A percentile compares a stretch with the other conserved stretches of the same genome.
Conservation (phyloP, 2,888 invertebrate genomes). For the Seira ritae region DNA sequence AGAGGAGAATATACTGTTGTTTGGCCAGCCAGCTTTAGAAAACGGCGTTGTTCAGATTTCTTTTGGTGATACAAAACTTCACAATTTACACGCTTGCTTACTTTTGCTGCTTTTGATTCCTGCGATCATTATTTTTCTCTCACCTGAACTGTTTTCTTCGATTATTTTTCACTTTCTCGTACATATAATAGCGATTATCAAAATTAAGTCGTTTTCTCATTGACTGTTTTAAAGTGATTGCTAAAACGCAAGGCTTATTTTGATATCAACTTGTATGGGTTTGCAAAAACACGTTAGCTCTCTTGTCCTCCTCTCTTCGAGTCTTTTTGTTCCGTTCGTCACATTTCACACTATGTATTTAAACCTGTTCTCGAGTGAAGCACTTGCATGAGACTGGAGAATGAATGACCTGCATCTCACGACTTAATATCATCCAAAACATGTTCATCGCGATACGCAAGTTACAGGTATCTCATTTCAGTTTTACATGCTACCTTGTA, state of each 20-base stretch:
- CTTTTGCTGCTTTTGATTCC: background rate
- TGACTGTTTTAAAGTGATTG: no score
- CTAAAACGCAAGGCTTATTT: no score
- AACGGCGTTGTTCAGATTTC: slow-evolving; percentile 4
- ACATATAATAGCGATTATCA: background rate
- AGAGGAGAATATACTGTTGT: background rate
- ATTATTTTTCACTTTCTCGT: background rate
- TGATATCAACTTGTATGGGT: no score
- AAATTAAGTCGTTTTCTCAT: background rate
- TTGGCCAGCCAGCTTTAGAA: background rate
- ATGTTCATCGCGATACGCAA: slow-evolving; percentile 34
- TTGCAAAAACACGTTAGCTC: no score
- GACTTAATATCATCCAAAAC: slow-evolving; percentile 52
- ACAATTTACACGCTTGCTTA: background rate
- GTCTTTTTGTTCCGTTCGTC: slow-evolving; percentile 30
- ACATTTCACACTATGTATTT: slow-evolving; percentile 31
- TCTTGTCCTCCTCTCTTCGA: background rate
- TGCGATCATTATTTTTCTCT: background rate
- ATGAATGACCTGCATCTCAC: slow-evolving; percentile 64
- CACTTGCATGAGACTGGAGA: slow-evolving; percentile 65
- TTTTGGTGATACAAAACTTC: background rate
- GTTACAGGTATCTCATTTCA: slow-evolving; percentile 59
- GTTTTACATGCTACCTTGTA: background rate
- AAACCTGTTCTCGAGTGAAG: slow-evolving; percentile 61
- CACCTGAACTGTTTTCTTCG: background rate